These are phyloP conservation scores for Genyomyrus donnyi DNA, from an alignment of 2,113 vertebrate genomes.

Conservation along the genomic window DNA sequence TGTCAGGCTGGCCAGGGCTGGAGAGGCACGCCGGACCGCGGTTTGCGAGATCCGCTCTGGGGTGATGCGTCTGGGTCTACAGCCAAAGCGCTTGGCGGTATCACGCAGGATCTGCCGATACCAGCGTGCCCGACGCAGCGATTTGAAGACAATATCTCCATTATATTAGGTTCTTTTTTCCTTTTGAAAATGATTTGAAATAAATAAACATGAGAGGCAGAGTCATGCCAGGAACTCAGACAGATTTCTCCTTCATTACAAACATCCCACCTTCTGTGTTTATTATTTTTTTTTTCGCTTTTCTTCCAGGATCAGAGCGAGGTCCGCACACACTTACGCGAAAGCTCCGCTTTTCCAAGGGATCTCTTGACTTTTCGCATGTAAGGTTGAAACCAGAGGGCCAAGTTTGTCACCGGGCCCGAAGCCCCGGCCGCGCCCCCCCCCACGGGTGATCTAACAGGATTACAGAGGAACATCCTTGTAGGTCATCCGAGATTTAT, in stretches of 20 bases:
- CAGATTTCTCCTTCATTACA: background rate
- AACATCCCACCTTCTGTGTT: background rate
- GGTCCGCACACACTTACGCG: background rate
- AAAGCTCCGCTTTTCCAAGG: background rate
- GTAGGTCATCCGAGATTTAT: background rate
- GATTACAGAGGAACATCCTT: constrained; percentile 14
- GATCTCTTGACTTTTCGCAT: background rate
- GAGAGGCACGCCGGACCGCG: background rate
- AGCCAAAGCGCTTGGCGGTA: background rate
- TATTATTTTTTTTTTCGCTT: background rate
- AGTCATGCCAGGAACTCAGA: background rate
- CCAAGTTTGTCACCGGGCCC: background rate
- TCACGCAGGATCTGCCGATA: background rate
- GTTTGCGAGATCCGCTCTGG: background rate
- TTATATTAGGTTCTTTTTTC: background rate
- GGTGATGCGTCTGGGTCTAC: background rate
- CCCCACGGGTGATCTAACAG: background rate
- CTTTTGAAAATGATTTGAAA: background rate
- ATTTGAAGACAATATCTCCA: background rate
- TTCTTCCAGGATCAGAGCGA: background rate
- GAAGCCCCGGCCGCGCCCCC: too few species aligned
- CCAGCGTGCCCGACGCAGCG: too few species aligned
- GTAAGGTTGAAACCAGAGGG: background rate
- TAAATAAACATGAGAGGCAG: background rate
- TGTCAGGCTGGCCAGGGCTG: background rate